A percentile compares a stretch with the other conserved stretches of the same genome.
Conservation (phyloP, 2,113 vertebrate species). For the Hipposideros armiger region DNA sequence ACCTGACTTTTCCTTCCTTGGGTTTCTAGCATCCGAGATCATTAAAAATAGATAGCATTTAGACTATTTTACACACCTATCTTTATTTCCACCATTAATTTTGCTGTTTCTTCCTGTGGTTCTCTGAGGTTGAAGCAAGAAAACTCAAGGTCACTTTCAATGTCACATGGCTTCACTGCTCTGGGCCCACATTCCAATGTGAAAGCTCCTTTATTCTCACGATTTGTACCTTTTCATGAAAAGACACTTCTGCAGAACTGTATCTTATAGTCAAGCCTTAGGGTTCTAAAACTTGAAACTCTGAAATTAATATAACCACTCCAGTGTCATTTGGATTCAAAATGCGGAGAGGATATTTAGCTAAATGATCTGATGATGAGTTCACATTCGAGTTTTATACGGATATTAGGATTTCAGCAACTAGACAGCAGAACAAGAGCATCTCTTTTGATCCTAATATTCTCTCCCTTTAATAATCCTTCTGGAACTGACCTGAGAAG, state of each 20-base stretch:
- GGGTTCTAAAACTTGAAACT: not conserved
- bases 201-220: not conserved
- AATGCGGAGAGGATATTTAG: not conserved
- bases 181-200: not conserved
- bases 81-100: constrained; percentile 60
- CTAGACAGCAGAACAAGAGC: too few relatives aligned
- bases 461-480: not conserved
- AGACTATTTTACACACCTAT: constrained; percentile 46
- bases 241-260: not conserved
- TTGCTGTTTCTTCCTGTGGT: constrained; percentile 14
- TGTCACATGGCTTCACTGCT: not conserved
- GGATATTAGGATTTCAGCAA: not conserved
- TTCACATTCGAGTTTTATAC: not conserved
- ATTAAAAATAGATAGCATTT: constrained; percentile 75
- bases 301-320: not conserved
- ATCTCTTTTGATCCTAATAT: not conserved
- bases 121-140: constrained; percentile 65
- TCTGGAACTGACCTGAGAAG: not conserved
- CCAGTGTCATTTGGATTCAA: not conserved
- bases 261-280: not conserved
- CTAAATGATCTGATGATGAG: too few relatives aligned
- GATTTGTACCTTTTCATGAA: not conserved
- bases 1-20: constrained; percentile 70
- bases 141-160: constrained; percentile 61
- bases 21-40: constrained; percentile 74